Percentiles rank a stretch among this genome's conserved stretches.
These are phyloP conservation scores for Monochamus saltuarius DNA, from an alignment of 1,140 invertebrate species.

Conservation along the genomic window DNA sequence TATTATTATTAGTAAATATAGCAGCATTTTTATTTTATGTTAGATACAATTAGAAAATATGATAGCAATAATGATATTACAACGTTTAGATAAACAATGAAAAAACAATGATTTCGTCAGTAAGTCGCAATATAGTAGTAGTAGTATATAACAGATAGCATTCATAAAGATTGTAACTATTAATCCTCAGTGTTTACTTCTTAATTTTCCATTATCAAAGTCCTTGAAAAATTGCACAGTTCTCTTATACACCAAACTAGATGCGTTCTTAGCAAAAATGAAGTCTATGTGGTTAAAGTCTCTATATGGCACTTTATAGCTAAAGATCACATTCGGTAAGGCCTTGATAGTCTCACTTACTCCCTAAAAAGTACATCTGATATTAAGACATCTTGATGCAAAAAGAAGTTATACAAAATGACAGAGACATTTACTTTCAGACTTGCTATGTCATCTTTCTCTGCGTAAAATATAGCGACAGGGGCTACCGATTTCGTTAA, in stretches of 20 bases:
- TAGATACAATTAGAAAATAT: no score
- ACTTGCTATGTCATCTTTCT: conserved; percentile 14
- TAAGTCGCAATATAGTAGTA: no score
- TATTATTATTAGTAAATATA: no score
- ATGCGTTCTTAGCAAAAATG: conserved; percentile 14
- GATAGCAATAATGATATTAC: no score
- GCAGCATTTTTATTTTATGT: no score
- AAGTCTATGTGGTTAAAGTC: conserved; percentile 24
- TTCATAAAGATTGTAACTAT: no score
- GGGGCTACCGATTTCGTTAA: conserved; percentile 21
- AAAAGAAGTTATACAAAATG: no score
- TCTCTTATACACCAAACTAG: background rate
- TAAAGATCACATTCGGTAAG: conserved; percentile 19
- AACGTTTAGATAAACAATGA: no score
- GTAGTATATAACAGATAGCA: no score
- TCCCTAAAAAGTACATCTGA: conserved; percentile 22
- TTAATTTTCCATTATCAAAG: background rate
- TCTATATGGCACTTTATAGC: conserved; percentile 5
- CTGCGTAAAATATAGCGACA: conserved; percentile 23
- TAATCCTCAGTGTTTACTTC: no score
- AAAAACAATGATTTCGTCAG: no score
- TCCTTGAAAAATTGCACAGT: background rate
- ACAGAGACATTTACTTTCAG: conserved; percentile 19
- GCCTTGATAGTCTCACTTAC: conserved; percentile 7
- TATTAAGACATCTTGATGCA: no score